Conservation (phyloP, 2,888 invertebrate genomes). For the Neuroscelio doddi region DNA sequence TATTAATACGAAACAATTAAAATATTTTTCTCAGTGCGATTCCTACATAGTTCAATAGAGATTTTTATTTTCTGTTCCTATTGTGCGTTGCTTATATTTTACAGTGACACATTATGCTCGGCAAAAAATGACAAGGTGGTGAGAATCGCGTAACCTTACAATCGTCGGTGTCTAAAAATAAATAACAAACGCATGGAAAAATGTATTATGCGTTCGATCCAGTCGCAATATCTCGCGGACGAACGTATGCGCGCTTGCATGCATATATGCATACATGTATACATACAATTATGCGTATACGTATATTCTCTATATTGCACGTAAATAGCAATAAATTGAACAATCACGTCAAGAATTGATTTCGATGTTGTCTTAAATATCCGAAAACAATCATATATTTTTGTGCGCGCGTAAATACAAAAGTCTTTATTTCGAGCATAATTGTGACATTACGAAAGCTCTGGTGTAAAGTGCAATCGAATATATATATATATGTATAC, state of each 20-base stretch:
- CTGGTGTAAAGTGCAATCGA: slow-evolving; percentile 40
- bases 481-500: slow-evolving; percentile 22
- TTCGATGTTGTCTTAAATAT: too few relatives aligned
- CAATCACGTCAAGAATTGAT: too few relatives aligned
- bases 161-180: slow-evolving; percentile 56
- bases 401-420: neutral
- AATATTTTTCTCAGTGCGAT: neutral
- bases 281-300: slow-evolving; percentile 34
- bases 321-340: too few relatives aligned
- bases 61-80: neutral
- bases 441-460: slow-evolving; percentile 25
- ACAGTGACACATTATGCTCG: neutral
- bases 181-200: slow-evolving; percentile 50
- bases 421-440: slow-evolving; percentile 9
- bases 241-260: slow-evolving; percentile 9
- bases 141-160: slow-evolving; percentile 32
- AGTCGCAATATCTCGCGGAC: slow-evolving; percentile 44
- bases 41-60: neutral
- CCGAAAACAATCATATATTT: too few relatives aligned
- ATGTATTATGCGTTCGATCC: slow-evolving; percentile 54
- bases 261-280: slow-evolving; percentile 20
- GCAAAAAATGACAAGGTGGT: slow-evolving; percentile 1
- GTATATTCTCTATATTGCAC: slow-evolving; percentile 29
- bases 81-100: neutral
- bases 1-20: neutral